Evolutionary conservation across 1,140 invertebrate species (phyloP).

Genomic region (Atta colombica): DNA sequence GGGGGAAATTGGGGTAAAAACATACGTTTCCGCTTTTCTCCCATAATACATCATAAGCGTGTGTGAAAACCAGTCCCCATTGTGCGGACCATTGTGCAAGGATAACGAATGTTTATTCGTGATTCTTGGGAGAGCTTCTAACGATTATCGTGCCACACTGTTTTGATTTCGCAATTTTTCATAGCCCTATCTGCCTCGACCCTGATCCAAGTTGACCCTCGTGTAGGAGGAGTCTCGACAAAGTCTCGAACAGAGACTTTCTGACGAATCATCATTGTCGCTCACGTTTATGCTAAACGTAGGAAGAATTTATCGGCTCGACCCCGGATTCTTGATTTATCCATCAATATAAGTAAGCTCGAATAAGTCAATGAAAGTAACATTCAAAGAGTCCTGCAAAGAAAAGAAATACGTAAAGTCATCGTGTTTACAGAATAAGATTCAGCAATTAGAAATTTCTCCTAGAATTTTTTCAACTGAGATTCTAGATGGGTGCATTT

Average conservation of each 20-base stretch:
- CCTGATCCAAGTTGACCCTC: not conserved
- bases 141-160: slow-evolving; percentile 68
- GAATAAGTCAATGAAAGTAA: slow-evolving; percentile 20
- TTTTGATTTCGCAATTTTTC: slow-evolving; percentile 77
- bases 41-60: slow-evolving; percentile 84
- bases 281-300: slow-evolving; percentile 55
- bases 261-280: slow-evolving; percentile 53
- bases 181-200: slow-evolving; percentile 27
- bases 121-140: slow-evolving; percentile 61
- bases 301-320: slow-evolving; percentile 24
- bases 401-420: not conserved
- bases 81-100: slow-evolving; percentile 78
- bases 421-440: not conserved
- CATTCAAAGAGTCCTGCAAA: not conserved
- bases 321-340: not conserved
- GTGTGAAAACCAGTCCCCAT: slow-evolving; percentile 79
- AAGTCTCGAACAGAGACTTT: slow-evolving; percentile 19
- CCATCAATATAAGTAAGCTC: not conserved
- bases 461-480: not conserved
- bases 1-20: slow-evolving; percentile 83
- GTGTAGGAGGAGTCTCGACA: not conserved
- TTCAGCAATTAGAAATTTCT: not conserved
- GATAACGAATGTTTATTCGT: slow-evolving; percentile 81
- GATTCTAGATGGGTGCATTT: not conserved
- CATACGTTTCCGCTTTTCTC: slow-evolving; percentile 84